These are phyloP conservation scores for Argyresthia goedartella DNA, from an alignment of 2,888 invertebrate genomes.

Conservation along the genomic window DNA sequence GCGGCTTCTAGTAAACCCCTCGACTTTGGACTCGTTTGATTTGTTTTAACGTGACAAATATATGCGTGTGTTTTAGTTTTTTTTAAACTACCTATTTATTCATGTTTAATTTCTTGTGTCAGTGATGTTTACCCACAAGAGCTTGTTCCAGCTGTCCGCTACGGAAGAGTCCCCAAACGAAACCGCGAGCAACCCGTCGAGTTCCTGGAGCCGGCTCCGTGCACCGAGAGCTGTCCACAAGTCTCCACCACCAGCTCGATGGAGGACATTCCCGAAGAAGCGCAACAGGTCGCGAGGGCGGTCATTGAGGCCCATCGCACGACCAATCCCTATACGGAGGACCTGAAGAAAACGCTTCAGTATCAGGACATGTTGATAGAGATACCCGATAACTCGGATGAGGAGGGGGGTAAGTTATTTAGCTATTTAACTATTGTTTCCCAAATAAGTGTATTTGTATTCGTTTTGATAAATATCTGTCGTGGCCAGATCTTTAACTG, in stretches of 20 bases:
- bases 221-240: neutral
- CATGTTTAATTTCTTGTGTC: too few relatives aligned
- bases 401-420: slow-evolving; percentile 18
- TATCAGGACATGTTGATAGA: slow-evolving; percentile 21
- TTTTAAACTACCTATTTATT: too few relatives aligned
- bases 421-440: slow-evolving; percentile 2
- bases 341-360: slow-evolving; percentile 71
- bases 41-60: too few relatives aligned
- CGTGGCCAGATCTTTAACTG: too few relatives aligned
- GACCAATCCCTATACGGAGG: slow-evolving; percentile 91
- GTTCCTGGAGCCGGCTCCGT: slow-evolving; percentile 3
- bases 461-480: too few relatives aligned
- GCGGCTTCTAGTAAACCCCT: too few relatives aligned
- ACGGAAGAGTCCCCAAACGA: slow-evolving; percentile 96
- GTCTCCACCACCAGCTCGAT: neutral
- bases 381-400: slow-evolving; percentile 17
- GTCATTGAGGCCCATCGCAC: slow-evolving; percentile 82
- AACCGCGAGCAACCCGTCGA: slow-evolving; percentile 28
- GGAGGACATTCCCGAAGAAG: slow-evolving; percentile 1
- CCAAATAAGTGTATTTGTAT: too few relatives aligned
- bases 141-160: slow-evolving; percentile 83
- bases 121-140: too few relatives aligned
- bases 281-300: slow-evolving; percentile 50
- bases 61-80: too few relatives aligned
- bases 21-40: too few relatives aligned